A percentile compares a stretch with the other conserved stretches of the same genome.
Evolutionary conservation across 2,113 vertebrate genomes (phyloP).

Genomic region (Acanthochromis polyacanthus): DNA sequence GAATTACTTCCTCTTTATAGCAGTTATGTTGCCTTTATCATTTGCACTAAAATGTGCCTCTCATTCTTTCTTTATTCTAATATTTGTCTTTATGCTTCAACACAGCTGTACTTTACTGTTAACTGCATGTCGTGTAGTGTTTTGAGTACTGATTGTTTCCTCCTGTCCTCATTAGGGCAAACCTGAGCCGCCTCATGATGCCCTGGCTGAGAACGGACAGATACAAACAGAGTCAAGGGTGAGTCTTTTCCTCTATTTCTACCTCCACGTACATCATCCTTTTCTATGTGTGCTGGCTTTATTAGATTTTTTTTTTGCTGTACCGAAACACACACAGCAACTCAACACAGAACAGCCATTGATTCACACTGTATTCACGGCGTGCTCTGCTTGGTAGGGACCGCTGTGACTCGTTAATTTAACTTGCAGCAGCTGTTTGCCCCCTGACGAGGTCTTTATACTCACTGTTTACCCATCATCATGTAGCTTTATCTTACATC

Average conservation of each 20-base stretch:
- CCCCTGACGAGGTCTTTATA: not conserved
- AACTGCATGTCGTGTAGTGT: not conserved
- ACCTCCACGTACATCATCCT: not conserved
- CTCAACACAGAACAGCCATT: slow-evolving; percentile 56
- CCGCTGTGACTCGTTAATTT: slow-evolving; percentile 60
- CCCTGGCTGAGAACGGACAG: slow-evolving; percentile 73
- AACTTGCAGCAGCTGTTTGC: slow-evolving; percentile 18
- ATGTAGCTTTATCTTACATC: not conserved
- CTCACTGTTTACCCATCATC: not conserved
- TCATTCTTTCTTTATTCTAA: not conserved
- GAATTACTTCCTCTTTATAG: too few relatives aligned
- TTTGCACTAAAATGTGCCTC: too few relatives aligned
- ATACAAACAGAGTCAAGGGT: slow-evolving; percentile 81
- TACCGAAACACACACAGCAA: slow-evolving; percentile 28
- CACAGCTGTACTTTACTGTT: too few relatives aligned
- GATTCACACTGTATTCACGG: slow-evolving; percentile 42
- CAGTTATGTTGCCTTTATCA: too few relatives aligned
- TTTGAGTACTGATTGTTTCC: not conserved
- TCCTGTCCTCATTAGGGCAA: slow-evolving; percentile 79
- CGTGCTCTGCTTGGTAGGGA: slow-evolving; percentile 58
- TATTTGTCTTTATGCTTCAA: not conserved
- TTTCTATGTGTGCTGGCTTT: not conserved
- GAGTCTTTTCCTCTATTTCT: slow-evolving; percentile 26
- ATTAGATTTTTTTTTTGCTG: not conserved
- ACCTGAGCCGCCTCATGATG: slow-evolving; percentile 76